Evolutionary conservation across 2,888 invertebrate genomes (phyloP).

Genomic region (Trichopria drosophilae): DNA sequence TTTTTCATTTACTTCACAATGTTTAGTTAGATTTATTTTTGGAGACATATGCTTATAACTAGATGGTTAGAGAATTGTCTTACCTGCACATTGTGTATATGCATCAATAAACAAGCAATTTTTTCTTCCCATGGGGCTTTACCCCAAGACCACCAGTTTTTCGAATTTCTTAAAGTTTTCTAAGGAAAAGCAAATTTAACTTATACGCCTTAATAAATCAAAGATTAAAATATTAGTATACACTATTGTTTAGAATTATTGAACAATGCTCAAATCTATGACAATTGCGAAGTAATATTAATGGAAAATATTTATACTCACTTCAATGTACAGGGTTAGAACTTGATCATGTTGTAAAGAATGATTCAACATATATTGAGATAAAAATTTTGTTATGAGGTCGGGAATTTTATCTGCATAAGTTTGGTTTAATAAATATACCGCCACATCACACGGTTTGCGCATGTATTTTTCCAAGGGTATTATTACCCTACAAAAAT

Average conservation of each 20-base stretch:
- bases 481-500: conserved; percentile 38
- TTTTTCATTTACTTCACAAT: too few relatives aligned
- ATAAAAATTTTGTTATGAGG: conserved; percentile 55
- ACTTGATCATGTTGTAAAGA: conserved; percentile 56
- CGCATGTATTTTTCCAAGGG: conserved; percentile 42
- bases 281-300: too few relatives aligned
- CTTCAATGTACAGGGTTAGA: conserved; percentile 57
- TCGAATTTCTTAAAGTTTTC: conserved; percentile 45
- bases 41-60: too few relatives aligned
- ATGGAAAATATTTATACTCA: conserved; percentile 43
- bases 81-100: conserved; percentile 50
- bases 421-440: conserved; percentile 43
- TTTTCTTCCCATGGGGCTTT: conserved; percentile 55
- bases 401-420: conserved; percentile 46
- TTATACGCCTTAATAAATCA: too few relatives aligned
- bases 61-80: too few relatives aligned
- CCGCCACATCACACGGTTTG: conserved; percentile 43
- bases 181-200: too few relatives aligned
- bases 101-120: conserved; percentile 44
- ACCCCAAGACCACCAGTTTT: conserved; percentile 52
- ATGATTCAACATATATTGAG: conserved; percentile 56
- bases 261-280: too few relatives aligned
- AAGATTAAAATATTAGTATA: too few relatives aligned
- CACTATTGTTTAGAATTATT: too few relatives aligned
- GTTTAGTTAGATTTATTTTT: too few relatives aligned